Base-by-base conservation (phyloP, 2,113 vertebrate genomes). In the Gorsachius goisagi region DNA sequence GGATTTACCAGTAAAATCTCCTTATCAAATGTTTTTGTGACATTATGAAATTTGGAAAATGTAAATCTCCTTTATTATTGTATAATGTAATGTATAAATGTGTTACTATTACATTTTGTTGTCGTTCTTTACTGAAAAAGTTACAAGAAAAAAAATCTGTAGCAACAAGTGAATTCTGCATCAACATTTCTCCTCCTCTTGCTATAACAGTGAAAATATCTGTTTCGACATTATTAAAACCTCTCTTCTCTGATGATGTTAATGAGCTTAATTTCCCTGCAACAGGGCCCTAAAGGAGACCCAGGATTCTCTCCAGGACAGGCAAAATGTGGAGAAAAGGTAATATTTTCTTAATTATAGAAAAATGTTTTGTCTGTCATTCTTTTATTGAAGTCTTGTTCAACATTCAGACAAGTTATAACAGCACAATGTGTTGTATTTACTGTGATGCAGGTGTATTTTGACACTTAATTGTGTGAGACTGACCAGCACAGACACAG, bases 211-310 rank as follows among this genome's bases (percentile, higher is more conserved):
- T 41, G 7, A 55, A 63, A 79, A 39, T 68, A 44, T 9, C 80
- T 81, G 6, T 44, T 90, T 68, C 37, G 33, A 21, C 3, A 3
- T 83, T 73, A 45, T 50, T 83, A 47, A 77, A 71, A 73, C 4
- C 20, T 72, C 19, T 74, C 11, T 90, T 56, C 30, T 11, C 28
- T 11, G 23, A 4, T 62, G 6, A 12, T 89, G 73, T 55, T 83
- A 69, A 75, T 63, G 41, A 53, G 10, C 37, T 86, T 86, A 37
- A 87, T 89, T 96, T 92, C 26, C 89, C 33, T 97, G 19, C 62
- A 14, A 59, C 73, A 99, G 99, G 99, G 99, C 53, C 97, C 97
- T 90, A 99, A 99, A 97, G 99, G 99, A 95, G 99, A 99, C 91
- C 98, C 99, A 19, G 99, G 99, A 77, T 96, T 98, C 67, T 99